Percentiles rank a stretch among this genome's conserved stretches.
Evolutionary conservation across 2,797 vertebrate genomes (phyloP).

Genomic region (Esox lucius): DNA sequence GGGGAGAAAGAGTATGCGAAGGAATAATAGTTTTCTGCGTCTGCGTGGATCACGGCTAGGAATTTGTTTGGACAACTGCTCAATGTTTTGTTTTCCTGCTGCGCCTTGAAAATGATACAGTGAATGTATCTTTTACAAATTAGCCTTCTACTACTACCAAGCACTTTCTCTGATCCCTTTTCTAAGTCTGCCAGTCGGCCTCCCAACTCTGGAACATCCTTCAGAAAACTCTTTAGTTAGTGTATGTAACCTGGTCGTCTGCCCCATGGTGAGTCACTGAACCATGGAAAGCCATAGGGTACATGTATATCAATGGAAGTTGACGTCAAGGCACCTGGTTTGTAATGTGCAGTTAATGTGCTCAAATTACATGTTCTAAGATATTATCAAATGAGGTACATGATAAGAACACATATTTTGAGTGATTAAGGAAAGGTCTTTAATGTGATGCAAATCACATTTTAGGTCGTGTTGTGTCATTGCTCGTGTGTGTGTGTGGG

Average conservation of each 20-base stretch:
- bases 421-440: not conserved
- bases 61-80: conserved; percentile 83
- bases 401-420: not conserved
- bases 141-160: conserved; percentile 69
- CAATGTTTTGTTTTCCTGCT: conserved; percentile 76
- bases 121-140: conserved; percentile 80
- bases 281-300: not conserved
- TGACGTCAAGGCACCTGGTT: not conserved
- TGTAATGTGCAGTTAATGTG: not conserved
- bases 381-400: not conserved
- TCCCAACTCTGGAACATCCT: conserved; percentile 43
- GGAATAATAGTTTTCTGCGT: conserved; percentile 59
- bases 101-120: conserved; percentile 71
- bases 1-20: conserved; percentile 31
- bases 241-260: not conserved
- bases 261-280: too few relatives aligned
- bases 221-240: not conserved
- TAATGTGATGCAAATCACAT: not conserved
- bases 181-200: conserved; percentile 34
- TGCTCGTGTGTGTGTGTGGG: not conserved
- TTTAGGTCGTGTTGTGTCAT: not conserved
- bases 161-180: conserved; percentile 65
- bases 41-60: conserved; percentile 55
- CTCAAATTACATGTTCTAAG: not conserved
- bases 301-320: not conserved